Conservation (phyloP, 2,888 invertebrate genomes). For the Lochmaea capreae region DNA sequence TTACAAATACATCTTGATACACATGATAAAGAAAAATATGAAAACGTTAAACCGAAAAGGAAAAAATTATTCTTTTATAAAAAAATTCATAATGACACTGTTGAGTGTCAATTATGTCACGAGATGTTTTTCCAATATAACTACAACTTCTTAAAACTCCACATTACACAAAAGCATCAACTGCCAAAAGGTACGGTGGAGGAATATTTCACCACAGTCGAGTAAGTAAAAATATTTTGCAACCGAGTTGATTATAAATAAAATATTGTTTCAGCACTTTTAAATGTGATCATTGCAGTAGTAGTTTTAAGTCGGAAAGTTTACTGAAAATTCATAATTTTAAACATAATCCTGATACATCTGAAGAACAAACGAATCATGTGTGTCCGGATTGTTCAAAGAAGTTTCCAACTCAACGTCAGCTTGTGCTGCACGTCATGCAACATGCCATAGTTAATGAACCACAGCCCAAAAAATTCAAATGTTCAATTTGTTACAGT, state of each 20-base stretch:
- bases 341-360: constrained; percentile 55
- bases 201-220: constrained; percentile 55
- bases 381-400: constrained; percentile 58
- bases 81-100: constrained; percentile 49
- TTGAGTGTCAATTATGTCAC: constrained; percentile 59
- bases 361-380: constrained; percentile 54
- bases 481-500: constrained; percentile 76
- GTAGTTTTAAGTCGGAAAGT: constrained; percentile 53
- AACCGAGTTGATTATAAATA: not conserved
- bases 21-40: constrained; percentile 64
- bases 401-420: constrained; percentile 57
- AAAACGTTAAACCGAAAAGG: constrained; percentile 55
- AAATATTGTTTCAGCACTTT: constrained; percentile 50
- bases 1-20: constrained; percentile 72
- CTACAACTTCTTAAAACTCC: constrained; percentile 54
- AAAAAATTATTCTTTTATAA: constrained; percentile 53
- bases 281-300: constrained; percentile 54
- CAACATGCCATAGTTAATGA: constrained; percentile 50
- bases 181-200: constrained; percentile 51
- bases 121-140: constrained; percentile 56
- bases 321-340: constrained; percentile 58
- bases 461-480: constrained; percentile 62
- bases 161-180: constrained; percentile 56
- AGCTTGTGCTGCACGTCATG: constrained; percentile 56
- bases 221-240: constrained; percentile 49